phyloP scores from a whole-genome alignment of 2,797 vertebrate species.

The Brachyrhaphis roseni region DNA sequence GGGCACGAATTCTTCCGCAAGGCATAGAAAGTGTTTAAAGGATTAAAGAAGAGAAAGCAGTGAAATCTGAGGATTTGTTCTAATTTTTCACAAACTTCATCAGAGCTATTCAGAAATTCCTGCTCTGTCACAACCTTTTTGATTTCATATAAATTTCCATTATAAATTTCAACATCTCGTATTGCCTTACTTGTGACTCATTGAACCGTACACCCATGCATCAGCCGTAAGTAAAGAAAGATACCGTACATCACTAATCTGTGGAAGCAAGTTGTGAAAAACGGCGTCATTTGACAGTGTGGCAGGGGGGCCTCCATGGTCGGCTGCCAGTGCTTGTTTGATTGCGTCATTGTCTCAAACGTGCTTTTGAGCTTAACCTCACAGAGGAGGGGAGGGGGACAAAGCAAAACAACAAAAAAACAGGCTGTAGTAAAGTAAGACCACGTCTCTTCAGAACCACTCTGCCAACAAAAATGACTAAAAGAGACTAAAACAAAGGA shows the following conservation, averaged over 20 bases:
- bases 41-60: not conserved
- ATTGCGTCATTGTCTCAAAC: not conserved
- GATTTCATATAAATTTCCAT: not conserved
- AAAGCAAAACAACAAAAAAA: not conserved
- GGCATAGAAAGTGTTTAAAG: not conserved
- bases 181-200: constrained; percentile 26
- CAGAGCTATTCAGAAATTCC: not conserved
- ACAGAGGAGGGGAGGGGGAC: too few relatives aligned
- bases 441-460: not conserved
- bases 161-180: not conserved
- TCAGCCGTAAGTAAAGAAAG: not conserved
- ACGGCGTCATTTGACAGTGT: not conserved
- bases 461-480: not conserved
- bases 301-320: not conserved
- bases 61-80: not conserved
- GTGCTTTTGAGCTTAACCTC: not conserved
- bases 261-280: not conserved
- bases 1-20: not conserved
- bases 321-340: not conserved
- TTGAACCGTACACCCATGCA: constrained; percentile 7
- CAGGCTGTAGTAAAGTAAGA: not conserved
- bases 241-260: not conserved
- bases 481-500: not conserved
- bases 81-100: not conserved
- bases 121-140: not conserved